phyloP scores from a whole-genome alignment of 92 coral and sea anemone genomes.

The Phenganax marumi region DNA sequence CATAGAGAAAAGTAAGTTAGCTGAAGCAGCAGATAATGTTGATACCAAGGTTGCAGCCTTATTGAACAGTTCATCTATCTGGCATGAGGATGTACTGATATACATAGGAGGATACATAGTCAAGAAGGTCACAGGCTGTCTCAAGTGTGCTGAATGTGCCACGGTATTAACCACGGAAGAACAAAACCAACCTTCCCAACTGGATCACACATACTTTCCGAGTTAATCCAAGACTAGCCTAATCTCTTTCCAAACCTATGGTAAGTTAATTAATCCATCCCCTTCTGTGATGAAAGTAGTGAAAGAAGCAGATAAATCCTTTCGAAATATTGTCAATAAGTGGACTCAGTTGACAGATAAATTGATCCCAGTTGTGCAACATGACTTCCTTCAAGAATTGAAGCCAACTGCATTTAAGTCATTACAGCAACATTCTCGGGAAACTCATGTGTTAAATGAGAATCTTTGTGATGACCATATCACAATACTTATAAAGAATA shows the following conservation, averaged over 20 bases:
- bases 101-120: slow-evolving; percentile 42
- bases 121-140: not conserved
- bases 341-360: too few species aligned
- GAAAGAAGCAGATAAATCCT: too few species aligned
- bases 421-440: not conserved
- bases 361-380: too few species aligned
- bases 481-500: not conserved
- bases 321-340: too few species aligned
- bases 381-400: not conserved
- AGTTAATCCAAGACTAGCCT: not conserved
- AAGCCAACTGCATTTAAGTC: not conserved
- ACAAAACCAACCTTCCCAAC: not conserved
- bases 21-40: not conserved
- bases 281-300: too few species aligned
- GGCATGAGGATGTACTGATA: slow-evolving; percentile 31
- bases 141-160: slow-evolving; percentile 36
- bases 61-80: slow-evolving; percentile 6
- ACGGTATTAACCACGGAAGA: not conserved
- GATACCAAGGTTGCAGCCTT: not conserved
- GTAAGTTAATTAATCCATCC: too few species aligned
- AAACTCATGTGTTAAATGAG: not conserved
- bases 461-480: not conserved
- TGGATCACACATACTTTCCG: not conserved
- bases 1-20: slow-evolving; percentile 1
- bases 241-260: slow-evolving; percentile 4